phyloP scores from a whole-genome alignment of 1,140 invertebrate species.

The Drosophila sulfurigaster region DNA sequence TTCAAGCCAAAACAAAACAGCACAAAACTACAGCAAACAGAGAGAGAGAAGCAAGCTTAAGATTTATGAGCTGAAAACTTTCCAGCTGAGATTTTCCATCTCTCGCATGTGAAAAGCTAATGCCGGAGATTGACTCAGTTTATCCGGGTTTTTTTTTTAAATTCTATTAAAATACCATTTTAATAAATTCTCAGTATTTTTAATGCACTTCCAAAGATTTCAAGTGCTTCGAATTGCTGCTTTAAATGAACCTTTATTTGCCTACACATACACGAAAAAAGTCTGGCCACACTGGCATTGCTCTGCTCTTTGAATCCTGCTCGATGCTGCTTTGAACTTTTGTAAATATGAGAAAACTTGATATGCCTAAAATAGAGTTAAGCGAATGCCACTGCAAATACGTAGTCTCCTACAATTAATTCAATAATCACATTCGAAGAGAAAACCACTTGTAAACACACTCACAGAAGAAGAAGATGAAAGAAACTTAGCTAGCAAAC shows the following conservation, averaged over 20 bases:
- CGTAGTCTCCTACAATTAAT: conserved; percentile 63
- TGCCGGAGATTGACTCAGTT: background rate
- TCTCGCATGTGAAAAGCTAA: background rate
- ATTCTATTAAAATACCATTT: too few species aligned
- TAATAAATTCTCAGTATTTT: too few species aligned
- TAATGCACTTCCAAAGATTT: too few species aligned
- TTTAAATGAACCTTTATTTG: too few species aligned
- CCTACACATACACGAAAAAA: too few species aligned
- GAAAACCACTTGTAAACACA: conserved; percentile 42
- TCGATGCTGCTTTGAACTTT: background rate
- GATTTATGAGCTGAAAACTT: conserved; percentile 51
- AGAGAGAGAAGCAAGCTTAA: conserved; percentile 24
- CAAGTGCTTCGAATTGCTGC: too few species aligned
- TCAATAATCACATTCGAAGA: conserved; percentile 59
- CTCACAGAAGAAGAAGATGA: conserved; percentile 10
- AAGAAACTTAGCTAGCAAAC: conserved; percentile 67
- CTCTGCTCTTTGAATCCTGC: conserved; percentile 1
- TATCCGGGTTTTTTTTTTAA: too few species aligned
- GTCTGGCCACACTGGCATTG: background rate
- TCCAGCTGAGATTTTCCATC: conserved; percentile 13
- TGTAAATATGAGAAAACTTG: conserved; percentile 38
- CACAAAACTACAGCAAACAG: conserved; percentile 17
- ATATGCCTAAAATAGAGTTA: conserved; percentile 61
- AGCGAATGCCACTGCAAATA: conserved; percentile 44
- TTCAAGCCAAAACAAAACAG: conserved; percentile 32